Evolutionary conservation across 2,888 invertebrate species (phyloP).

Genomic region (Arge pagana): DNA sequence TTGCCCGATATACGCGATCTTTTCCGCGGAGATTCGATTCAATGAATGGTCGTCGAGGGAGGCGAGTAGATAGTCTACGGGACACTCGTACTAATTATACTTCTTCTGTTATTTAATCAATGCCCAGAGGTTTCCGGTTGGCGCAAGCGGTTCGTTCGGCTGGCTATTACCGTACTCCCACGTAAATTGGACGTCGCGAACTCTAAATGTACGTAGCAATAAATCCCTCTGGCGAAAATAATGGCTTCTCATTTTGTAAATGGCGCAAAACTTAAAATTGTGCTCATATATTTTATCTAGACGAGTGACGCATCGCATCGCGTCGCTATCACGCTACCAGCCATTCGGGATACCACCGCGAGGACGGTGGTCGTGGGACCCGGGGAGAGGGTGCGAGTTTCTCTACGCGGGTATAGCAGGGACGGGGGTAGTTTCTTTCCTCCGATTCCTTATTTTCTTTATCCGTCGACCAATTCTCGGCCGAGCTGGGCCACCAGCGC

Average conservation of each 20-base stretch:
- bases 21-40: no score
- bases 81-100: no score
- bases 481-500: constrained; percentile 60
- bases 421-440: constrained; percentile 29
- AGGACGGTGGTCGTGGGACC: constrained; percentile 54
- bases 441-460: constrained; percentile 40
- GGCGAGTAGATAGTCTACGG: no score
- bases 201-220: constrained; percentile 54
- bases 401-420: constrained; percentile 38
- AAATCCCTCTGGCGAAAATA: constrained; percentile 55
- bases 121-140: constrained; percentile 29
- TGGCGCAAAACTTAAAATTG: constrained; percentile 56
- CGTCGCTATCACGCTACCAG: constrained; percentile 33
- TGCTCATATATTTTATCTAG: constrained; percentile 42
- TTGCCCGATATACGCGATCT: no score
- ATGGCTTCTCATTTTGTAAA: constrained; percentile 58
- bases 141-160: constrained; percentile 48
- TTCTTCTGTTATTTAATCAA: constrained; percentile 50
- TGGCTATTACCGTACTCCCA: constrained; percentile 56
- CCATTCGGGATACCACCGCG: constrained; percentile 32
- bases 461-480: constrained; percentile 48
- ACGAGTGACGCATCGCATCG: constrained; percentile 35
- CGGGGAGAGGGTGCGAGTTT: constrained; percentile 31
- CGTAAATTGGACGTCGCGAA: constrained; percentile 54
- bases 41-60: no score